Evolutionary conservation across 2,797 vertebrate genomes (phyloP), one percentile per base, ranked within the genome.

Genomic region (Holocentrus rufus): DNA sequence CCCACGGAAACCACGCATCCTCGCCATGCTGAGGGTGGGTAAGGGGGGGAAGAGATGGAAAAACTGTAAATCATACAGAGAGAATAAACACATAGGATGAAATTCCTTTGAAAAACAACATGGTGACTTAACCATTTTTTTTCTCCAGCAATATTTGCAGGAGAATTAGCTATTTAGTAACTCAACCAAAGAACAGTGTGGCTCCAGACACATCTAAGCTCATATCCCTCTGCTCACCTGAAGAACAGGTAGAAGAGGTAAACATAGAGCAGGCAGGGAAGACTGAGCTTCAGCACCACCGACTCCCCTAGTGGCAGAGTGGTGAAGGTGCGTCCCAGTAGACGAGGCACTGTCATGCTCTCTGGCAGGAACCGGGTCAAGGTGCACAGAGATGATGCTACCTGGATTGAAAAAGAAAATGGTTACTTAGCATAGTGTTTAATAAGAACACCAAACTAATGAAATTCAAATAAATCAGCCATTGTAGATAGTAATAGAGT

Each of bases 231-330:
- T 11, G 14, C 88, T 92, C 54, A 94, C 94, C 93, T 94, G 86
- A 97, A 97, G 93, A 98, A 97, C 70, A 97, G 93, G 84, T 95
- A 99, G 80, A 98, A 95, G 50, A 99, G 91, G 82, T 97, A 96
- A 69, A 96, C 11, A 65, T 98, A 98, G 1, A 99, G 91, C 79
- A 98, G 79, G 76, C 97, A 98, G 0, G 98, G 97, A 2, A 98
- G 15, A 69, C 98, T 97, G 69, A 96, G 69, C 2, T 96, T 96
- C 42, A 99, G 90, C 44, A 95, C 87, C 65, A 97, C 85, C 1
- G 95, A 89, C 18, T 94, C 92, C 66, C 97, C 96, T 0, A 99
- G 25, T 0, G 97, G 96, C 84, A 98, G 54, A 0, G 92, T 93
- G 57, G 92, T 72, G 58, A 97, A 96, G 6, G 95, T 96, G 88